Evolutionary conservation across 2,888 invertebrate genomes (phyloP), one percentile per base, ranked within the genome.

Genomic region (Argyresthia albistria): DNA sequence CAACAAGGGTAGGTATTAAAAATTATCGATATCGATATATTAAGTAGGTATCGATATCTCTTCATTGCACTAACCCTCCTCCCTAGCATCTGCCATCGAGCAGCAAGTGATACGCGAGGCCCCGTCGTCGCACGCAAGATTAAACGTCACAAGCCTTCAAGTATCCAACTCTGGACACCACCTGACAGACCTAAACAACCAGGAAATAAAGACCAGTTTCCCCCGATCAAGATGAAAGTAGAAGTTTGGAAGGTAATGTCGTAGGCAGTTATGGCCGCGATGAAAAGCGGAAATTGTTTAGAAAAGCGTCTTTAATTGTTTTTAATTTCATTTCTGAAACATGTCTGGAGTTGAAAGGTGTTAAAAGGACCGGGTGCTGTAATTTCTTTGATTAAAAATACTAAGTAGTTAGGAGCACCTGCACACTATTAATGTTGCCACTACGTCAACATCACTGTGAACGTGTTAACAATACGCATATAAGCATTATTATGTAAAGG

Each of bases 71-170:
- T 25, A n/a, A 14, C 14, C 12, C 25, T 25, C 25, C 25, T 25
- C 25, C 25, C 25, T 25, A 25, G 25, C 25, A 25, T 25, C 36
- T 14, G 10, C 36, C 51, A 56, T 56, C 62, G 70, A 67, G 66
- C 68, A 74, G 73, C 80, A 65, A 80, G 76, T 83, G 86, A 83
- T 81, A 80, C 83, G 81, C 80, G 76, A 76, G 74, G 25, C 25
- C 25, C 70, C 76, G 78, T 74, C 25, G 80, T 76, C 73, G 72
- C 76, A 82, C 83, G 83, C 83, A 83, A 87, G 84, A 87, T 86
- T 86, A 87, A 86, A 86, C 81, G 86, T 86, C 86, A 86, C 80
- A 76, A 81, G 76, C 81, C 83, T 79, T 80, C 80, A 65, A 66
- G 66, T 68, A 71, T 65, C 66, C 59, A 51, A 15, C 51, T 12